phyloP scores from a whole-genome alignment of 2,113 vertebrate species.

The Lampris megalopsis region DNA sequence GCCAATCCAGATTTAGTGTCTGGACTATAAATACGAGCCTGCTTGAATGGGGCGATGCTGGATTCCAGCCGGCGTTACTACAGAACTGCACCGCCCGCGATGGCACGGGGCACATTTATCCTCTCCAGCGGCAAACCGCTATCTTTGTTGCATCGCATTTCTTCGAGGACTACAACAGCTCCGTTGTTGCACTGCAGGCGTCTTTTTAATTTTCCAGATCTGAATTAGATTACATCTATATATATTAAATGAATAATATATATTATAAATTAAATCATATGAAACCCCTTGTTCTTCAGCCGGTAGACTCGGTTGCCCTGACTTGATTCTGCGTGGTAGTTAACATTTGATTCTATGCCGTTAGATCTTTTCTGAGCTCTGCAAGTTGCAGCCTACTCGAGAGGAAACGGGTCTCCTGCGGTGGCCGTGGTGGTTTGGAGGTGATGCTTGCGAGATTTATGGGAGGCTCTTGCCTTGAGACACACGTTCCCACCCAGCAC shows the following conservation, averaged over 20 bases:
- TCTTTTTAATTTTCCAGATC: background rate
- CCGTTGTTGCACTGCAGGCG: conserved; percentile 27
- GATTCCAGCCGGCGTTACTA: conserved; percentile 68
- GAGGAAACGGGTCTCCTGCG: background rate
- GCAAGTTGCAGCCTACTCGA: background rate
- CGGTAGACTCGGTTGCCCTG: background rate
- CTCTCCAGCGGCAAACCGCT: conserved; percentile 37
- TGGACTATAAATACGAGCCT: conserved; percentile 80
- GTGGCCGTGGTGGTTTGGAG: background rate
- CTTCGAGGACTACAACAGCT: conserved; percentile 12
- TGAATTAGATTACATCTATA: background rate
- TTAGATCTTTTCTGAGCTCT: background rate
- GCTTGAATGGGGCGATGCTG: conserved; percentile 79
- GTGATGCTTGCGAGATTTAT: conserved; percentile 49
- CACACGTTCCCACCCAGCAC: conserved; percentile 46
- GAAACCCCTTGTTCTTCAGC: no score
- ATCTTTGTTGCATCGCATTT: conserved; percentile 43
- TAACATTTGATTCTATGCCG: background rate
- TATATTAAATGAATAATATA: no score
- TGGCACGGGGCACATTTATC: conserved; percentile 49
- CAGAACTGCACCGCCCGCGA: conserved; percentile 48
- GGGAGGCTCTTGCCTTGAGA: conserved; percentile 13
- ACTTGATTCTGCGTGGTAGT: background rate
- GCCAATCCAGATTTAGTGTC: conserved; percentile 81
- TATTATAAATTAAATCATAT: no score